Evolutionary conservation across 2,113 vertebrate species (phyloP).

Genomic region (Agapornis roseicollis): DNA sequence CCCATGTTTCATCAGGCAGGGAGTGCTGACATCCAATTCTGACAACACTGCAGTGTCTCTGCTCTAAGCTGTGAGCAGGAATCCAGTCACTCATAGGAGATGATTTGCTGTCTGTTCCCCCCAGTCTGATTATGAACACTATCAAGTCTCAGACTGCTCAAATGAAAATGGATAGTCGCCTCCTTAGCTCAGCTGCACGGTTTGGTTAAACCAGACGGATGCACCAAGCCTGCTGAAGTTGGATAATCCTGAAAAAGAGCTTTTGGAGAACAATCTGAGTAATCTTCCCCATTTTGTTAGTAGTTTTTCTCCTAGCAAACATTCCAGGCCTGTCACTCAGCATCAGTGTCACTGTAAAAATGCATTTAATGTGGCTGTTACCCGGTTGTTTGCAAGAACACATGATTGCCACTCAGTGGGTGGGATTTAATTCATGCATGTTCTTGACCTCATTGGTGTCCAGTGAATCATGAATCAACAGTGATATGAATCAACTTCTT

Average conservation of each 20-base stretch:
- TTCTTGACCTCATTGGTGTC: not conserved
- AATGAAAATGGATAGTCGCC: rapidly evolving
- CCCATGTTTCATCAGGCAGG: rapidly evolving
- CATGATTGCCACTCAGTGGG: rapidly evolving
- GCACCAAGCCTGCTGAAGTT: not conserved
- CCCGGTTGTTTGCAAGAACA: not conserved
- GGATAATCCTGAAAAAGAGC: not conserved
- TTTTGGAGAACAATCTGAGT: not conserved
- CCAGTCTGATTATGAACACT: not conserved
- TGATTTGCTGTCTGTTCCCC: not conserved
- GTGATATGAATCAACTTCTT: not conserved
- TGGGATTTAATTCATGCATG: not conserved
- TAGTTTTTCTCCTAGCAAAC: not conserved
- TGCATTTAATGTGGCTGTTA: not conserved
- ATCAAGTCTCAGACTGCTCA: not conserved
- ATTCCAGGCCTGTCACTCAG: not conserved
- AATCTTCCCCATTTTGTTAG: not conserved
- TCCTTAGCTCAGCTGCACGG: not conserved
- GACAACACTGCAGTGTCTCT: not conserved
- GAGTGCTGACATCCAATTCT: rapidly evolving
- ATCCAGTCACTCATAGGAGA: not conserved
- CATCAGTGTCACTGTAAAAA: not conserved
- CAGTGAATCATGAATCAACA: no score
- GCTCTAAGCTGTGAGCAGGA: not conserved
- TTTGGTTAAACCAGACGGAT: not conserved